phyloP scores from a whole-genome alignment of 2,113 vertebrate species.

The Ramphastos sulfuratus region DNA sequence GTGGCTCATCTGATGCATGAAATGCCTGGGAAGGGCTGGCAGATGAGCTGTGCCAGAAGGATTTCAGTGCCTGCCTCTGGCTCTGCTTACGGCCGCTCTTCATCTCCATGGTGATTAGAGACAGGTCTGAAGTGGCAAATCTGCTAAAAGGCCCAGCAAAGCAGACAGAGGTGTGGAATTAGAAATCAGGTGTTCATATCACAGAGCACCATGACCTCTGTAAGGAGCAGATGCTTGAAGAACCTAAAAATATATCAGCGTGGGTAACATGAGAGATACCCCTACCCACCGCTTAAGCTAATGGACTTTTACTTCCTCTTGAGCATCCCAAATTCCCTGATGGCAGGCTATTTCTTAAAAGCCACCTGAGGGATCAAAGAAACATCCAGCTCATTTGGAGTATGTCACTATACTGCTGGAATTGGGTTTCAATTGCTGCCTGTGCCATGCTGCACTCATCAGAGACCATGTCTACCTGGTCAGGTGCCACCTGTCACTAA shows the following conservation, averaged over 20 bases:
- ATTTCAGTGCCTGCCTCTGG: slow-evolving; percentile 13
- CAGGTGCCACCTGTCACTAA: background rate
- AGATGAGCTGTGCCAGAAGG: background rate
- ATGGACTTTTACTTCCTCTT: background rate
- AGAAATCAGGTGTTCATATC: fast-evolving
- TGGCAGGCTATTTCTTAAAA: background rate
- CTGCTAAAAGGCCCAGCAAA: background rate
- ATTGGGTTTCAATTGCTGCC: background rate
- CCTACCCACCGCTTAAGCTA: background rate
- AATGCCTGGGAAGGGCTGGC: background rate
- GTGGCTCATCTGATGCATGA: background rate
- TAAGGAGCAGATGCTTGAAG: background rate
- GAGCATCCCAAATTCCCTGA: background rate
- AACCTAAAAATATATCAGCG: background rate
- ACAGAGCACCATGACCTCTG: background rate
- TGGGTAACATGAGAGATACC: background rate
- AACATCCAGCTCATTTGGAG: background rate
- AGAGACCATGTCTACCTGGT: background rate
- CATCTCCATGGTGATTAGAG: slow-evolving; percentile 31
- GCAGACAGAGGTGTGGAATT: background rate
- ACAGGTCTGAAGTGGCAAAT: slow-evolving; percentile 24
- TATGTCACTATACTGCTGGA: background rate
- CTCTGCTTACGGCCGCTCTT: background rate
- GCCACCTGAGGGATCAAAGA: background rate
- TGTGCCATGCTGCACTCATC: background rate